Conservation (phyloP, 2,888 invertebrate genomes). For the Eristalis intricaria region DNA sequence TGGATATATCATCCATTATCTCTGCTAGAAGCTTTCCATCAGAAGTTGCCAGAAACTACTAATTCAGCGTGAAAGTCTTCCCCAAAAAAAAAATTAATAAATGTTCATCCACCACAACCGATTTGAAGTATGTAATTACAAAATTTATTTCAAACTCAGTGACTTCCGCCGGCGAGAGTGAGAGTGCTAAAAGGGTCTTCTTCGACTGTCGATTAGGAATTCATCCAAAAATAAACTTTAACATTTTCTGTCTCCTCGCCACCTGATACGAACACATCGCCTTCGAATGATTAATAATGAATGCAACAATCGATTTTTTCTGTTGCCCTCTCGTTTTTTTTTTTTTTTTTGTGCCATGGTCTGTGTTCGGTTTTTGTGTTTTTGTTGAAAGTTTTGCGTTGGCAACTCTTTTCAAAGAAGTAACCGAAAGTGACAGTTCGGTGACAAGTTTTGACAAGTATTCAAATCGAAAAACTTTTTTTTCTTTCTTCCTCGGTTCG, state of each 20-base stretch:
- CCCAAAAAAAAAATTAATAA: too few species aligned
- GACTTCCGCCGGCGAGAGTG: background rate
- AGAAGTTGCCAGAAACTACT: too few species aligned
- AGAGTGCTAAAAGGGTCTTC: background rate
- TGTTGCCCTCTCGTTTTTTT: background rate
- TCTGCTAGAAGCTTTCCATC: too few species aligned
- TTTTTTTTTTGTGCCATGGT: background rate
- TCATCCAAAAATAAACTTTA: background rate
- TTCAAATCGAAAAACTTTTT: background rate
- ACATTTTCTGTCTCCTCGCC: background rate
- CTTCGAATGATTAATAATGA: background rate
- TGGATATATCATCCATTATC: too few species aligned
- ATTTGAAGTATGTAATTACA: too few species aligned
- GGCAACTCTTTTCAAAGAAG: background rate
- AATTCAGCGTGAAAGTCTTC: too few species aligned
- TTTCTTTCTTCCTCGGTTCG: background rate
- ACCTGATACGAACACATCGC: background rate
- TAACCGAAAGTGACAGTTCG: background rate
- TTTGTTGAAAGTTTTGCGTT: background rate
- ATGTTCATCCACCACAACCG: too few species aligned
- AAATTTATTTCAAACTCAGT: too few species aligned
- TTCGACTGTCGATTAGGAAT: background rate
- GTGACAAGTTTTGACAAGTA: slow-evolving; percentile 1
- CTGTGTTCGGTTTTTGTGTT: background rate
- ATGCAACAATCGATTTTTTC: background rate